Evolutionary conservation across 2,888 invertebrate genomes (phyloP), one percentile per base, ranked within the genome.

Genomic region (Formica aserva): DNA sequence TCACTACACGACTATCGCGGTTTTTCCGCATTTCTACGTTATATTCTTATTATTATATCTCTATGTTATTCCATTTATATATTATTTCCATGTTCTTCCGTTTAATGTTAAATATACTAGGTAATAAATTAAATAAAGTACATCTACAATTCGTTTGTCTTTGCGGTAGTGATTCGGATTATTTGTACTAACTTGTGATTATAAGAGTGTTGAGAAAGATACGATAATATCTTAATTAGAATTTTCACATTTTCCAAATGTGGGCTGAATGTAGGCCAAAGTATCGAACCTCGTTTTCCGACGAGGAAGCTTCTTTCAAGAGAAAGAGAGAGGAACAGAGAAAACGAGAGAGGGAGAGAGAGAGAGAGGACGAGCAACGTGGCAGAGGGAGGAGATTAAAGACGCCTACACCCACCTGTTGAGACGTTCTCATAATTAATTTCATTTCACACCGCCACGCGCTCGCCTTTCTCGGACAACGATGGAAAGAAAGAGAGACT

Each of bases 391-490:
- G 85, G 84, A 86, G 87, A 89, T 93, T 94, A 93, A 94, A 94
- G 94, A 93, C 93, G 93, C 91, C 92, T 92, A 92, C 94, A 94
- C 91, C 94, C 94, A 94, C 94, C 94, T 94, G 94, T 94, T 94
- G 94, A 94, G 92, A 92, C 91, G 91, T 90, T 91, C 93, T 94
- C 93, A 94, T 94, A 94, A 94, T 94, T 94, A 94, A 94, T 94
- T 94, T 94, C 92, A 94, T 94, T 94, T 94, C 92, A 92, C 93
- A 93, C 94, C 92, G 92, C 91, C 92, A 91, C 92, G 89, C 89
- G 88, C 87, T 89, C 85, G 90, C 89, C 88, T 91, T 90, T 88
- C 89, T 90, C 86, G 89, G 86, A 85, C 85, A 77, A 77, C 66
- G 48, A 62, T 63, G 66, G 85, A 83, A 85, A 67, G 80, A 87